Conservation (phyloP, 2,797 vertebrate genomes). For the Aulostomus chinensis region DNA sequence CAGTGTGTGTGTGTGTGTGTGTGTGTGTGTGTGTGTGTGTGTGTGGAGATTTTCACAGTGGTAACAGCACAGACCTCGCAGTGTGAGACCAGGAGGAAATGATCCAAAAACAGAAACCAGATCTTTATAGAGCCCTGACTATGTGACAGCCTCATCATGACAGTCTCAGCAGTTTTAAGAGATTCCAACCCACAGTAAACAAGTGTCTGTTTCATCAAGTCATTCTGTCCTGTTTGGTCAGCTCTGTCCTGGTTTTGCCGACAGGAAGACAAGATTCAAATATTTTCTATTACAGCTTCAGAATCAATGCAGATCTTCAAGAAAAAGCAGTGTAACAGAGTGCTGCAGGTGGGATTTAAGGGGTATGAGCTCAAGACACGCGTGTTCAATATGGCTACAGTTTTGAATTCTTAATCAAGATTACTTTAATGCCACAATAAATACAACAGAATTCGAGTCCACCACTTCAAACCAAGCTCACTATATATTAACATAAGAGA, state of each 20-base stretch:
- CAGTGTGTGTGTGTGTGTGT: slow-evolving; percentile 4
- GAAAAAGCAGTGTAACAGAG: too few relatives aligned
- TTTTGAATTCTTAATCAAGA: too few relatives aligned
- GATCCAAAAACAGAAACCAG: slow-evolving; percentile 37
- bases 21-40: slow-evolving; percentile 10
- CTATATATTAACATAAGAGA: too few relatives aligned
- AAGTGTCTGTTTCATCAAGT: not conserved
- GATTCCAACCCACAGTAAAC: not conserved
- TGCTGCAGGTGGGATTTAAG: too few relatives aligned
- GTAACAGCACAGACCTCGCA: slow-evolving; percentile 44
- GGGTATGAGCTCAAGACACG: too few relatives aligned
- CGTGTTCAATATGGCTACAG: too few relatives aligned
- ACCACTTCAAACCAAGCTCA: too few relatives aligned
- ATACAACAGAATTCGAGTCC: too few relatives aligned
- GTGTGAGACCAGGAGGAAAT: slow-evolving; percentile 30
- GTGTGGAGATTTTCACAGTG: slow-evolving; percentile 32
- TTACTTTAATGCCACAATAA: too few relatives aligned
- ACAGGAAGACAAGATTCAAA: not conserved
- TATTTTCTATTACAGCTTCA: not conserved
- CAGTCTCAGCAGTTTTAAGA: not conserved
- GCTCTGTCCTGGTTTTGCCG: not conserved
- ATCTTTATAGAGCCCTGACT: slow-evolving; percentile 23
- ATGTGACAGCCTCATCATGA: slow-evolving; percentile 5
- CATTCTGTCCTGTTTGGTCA: not conserved
- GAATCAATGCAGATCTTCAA: too few relatives aligned